Evolutionary conservation across 64 coral and sea anemone species (phyloP).

Genomic region (Catalaphyllia jardinei): DNA sequence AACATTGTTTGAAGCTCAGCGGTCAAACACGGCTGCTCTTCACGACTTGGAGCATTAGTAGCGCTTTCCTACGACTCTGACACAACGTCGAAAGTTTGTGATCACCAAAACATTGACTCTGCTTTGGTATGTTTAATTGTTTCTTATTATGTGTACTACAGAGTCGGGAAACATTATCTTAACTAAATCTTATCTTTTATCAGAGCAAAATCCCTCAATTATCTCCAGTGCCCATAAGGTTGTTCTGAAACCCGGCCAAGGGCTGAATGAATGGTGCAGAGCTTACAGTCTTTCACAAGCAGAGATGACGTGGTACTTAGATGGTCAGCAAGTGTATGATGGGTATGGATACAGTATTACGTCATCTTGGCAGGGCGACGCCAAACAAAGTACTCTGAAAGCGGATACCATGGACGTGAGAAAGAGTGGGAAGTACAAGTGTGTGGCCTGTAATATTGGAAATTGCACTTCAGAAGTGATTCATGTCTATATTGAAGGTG

Average conservation of each 20-base stretch:
- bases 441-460: conserved; percentile 63
- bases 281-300: conserved; percentile 11
- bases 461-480: conserved; percentile 62
- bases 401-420: conserved; percentile 32
- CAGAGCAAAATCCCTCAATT: conserved; percentile 29
- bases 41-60: too few species aligned
- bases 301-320: conserved; percentile 75
- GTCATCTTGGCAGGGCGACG: not conserved
- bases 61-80: too few species aligned
- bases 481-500: conserved; percentile 68
- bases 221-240: conserved; percentile 30
- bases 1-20: too few species aligned
- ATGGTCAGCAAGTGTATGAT: conserved; percentile 29
- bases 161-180: too few species aligned
- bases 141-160: too few species aligned
- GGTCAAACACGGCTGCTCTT: too few species aligned
- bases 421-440: conserved; percentile 81
- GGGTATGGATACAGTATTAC: conserved; percentile 53
- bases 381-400: conserved; percentile 40
- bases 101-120: too few species aligned
- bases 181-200: not conserved
- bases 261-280: conserved; percentile 46
- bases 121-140: too few species aligned
- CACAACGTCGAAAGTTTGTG: too few species aligned
- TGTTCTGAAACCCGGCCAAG: conserved; percentile 40